Base-by-base conservation (phyloP, 2,113 vertebrate genomes). In the Halichoerus grypus region DNA sequence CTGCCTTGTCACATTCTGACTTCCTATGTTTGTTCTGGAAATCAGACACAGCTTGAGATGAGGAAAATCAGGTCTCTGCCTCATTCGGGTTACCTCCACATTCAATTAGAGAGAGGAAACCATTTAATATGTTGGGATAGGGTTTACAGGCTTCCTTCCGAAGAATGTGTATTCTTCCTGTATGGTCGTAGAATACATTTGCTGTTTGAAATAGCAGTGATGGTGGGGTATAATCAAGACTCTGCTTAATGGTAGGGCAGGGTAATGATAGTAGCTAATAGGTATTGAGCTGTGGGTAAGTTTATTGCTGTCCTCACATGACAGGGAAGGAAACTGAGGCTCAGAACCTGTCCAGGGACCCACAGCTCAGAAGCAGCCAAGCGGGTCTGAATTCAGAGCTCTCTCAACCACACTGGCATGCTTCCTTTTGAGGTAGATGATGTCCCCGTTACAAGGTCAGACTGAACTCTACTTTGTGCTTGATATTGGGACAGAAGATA, bases 1-100 rank as follows among this genome's bases (percentile, higher is more conserved):
- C 49, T n/a, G 33, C 55, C 39, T 88, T 5, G 31, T 16, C 21
- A n/a, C 42, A 3, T 65, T 77, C 71, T 65, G 14, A 49, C 88
- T 86, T 93, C 51, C 63, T 72, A 77, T 87, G 24, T 85, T 86
- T 59, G 92, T 94, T 81, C 77, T 82, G 59, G 84, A 97, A 97
- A 84, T 69, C 63, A 92, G 51, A 53, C 10, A n/a, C 86, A 83
- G 55, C 16, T n/a, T 49, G 51, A 80, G 89, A 95, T 53, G 82
- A 96, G 88, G 88, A 89, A 87, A 79, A 89, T 69, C 26, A 51
- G 12, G 61, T 31, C 79, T 71, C 1, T 3, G 33, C 22, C n/a
- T 31, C 87, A 42, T 77, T 96, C 55, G n/a, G 53, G 36, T 89
- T 71, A 42, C 33, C 92, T 49, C 51, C 82, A 36, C 22, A 31